Conservation (phyloP, 2,113 vertebrate genomes). For the Hiodon alosoides region DNA sequence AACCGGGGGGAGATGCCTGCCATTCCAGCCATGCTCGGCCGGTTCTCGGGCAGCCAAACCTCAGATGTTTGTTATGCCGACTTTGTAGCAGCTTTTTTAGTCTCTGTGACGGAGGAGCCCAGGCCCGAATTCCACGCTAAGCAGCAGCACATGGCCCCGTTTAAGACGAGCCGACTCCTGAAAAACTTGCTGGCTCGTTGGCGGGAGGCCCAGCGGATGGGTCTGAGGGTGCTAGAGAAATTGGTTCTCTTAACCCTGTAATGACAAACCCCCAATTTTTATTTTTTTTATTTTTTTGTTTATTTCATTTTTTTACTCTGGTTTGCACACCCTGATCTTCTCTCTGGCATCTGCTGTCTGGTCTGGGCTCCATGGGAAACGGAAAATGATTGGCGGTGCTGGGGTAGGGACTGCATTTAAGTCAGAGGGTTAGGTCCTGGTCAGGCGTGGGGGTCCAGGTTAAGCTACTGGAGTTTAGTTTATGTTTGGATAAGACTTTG, state of each 20-base stretch:
- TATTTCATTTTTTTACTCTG: too few species aligned
- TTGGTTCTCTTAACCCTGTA: too few species aligned
- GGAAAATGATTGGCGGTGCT: constrained; percentile 12
- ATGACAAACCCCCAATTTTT: background rate
- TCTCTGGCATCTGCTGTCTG: background rate
- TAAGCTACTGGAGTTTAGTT: background rate
- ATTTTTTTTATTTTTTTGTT: too few species aligned
- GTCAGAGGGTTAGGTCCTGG: background rate
- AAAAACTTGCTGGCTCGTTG: constrained; percentile 10
- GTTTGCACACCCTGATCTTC: too few species aligned
- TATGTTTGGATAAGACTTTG: background rate
- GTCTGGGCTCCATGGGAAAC: constrained; percentile 1
- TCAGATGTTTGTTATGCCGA: background rate
- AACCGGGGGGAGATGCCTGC: background rate
- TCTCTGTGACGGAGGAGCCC: background rate
- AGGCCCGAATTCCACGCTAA: constrained; percentile 8
- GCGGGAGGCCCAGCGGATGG: background rate
- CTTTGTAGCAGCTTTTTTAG: background rate
- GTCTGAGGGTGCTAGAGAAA: too few species aligned
- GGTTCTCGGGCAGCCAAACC: background rate
- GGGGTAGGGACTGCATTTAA: background rate
- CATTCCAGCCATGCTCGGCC: too few species aligned
- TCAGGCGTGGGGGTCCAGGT: background rate
- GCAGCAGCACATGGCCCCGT: constrained; percentile 7
- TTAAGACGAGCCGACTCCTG: constrained; percentile 9